Evolutionary conservation across 2,113 vertebrate species (phyloP).

Genomic region (chimpanzee (Pan troglodytes)): DNA sequence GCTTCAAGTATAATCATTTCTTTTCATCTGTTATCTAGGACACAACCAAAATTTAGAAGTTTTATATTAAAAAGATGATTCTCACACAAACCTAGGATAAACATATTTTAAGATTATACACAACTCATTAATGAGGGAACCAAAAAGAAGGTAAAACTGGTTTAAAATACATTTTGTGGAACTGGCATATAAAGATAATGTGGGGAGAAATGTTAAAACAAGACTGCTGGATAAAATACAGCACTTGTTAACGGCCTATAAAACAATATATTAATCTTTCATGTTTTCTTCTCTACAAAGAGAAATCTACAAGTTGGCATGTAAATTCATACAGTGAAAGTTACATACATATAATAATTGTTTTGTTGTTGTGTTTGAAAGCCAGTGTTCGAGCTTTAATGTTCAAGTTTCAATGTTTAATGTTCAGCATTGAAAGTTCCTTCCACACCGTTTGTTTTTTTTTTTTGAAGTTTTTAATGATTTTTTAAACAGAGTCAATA

Average conservation of each 20-base stretch:
- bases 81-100: not conserved
- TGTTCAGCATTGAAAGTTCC: not conserved
- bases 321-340: not conserved
- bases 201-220: not conserved
- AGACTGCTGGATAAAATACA: not conserved
- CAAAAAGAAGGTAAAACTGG: not conserved
- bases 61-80: not conserved
- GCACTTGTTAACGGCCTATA: not conserved
- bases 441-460: not conserved
- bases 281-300: not conserved
- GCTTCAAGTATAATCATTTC: not conserved
- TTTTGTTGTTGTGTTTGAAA: not conserved
- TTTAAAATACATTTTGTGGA: not conserved
- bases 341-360: not conserved
- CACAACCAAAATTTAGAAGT: not conserved
- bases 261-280: not conserved
- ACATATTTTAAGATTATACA: not conserved
- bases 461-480: not conserved
- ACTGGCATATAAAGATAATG: not conserved
- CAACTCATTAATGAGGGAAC: not conserved
- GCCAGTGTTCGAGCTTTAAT: not conserved
- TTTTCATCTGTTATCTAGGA: not conserved
- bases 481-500: not conserved
- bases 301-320: not conserved
- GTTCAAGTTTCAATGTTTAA: not conserved